phyloP scores from a whole-genome alignment of 2,113 vertebrate genomes.

The Pedionomus torquatus region DNA sequence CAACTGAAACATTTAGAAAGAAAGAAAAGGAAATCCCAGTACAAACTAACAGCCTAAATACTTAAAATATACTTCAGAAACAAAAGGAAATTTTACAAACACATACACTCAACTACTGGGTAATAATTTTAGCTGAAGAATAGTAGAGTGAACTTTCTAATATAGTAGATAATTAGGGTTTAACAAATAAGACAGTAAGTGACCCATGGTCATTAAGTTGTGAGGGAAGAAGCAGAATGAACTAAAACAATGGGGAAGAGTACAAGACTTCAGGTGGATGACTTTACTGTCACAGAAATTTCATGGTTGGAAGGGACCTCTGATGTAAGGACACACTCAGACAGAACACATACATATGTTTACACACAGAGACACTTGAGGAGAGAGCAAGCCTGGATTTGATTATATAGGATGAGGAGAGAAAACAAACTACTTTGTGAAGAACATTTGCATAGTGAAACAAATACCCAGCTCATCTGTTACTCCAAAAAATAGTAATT shows the following conservation, averaged over 20 bases:
- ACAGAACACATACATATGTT: not conserved
- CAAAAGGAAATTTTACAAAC: not conserved
- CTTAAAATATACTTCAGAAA: not conserved
- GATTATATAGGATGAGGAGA: not conserved
- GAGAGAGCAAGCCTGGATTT: not conserved
- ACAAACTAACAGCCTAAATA: not conserved
- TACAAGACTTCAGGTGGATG: not conserved
- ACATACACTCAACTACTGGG: not conserved
- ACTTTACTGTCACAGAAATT: not conserved
- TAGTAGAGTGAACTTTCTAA: not conserved
- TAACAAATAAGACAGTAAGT: not conserved
- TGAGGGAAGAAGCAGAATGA: not conserved
- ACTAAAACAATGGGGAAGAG: not conserved
- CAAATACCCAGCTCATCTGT: conserved; percentile 11
- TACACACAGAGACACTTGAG: not conserved
- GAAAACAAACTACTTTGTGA: conserved; percentile 13
- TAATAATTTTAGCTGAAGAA: not conserved
- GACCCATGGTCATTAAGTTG: not conserved
- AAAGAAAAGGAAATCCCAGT: not conserved
- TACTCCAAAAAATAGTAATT: not conserved
- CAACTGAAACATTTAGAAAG: not conserved
- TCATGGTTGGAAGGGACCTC: too few species aligned
- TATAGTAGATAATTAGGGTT: not conserved
- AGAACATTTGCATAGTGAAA: not conserved
- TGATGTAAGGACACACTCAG: not conserved